phyloP scores from a whole-genome alignment of 2,888 invertebrate species.

The Notodonta ziczac region DNA sequence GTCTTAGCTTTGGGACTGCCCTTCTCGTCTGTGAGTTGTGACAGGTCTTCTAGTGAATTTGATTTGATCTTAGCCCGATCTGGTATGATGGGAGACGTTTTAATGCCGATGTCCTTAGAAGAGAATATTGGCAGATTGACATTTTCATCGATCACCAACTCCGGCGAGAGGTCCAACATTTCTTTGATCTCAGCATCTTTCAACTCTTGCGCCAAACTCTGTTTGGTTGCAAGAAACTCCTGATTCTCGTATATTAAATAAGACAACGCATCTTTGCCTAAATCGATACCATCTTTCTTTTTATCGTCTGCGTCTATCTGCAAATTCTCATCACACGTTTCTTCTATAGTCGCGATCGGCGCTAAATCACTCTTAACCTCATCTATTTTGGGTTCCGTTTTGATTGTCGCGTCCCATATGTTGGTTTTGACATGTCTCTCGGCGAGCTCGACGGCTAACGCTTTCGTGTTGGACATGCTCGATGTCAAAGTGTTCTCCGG shows the following conservation, averaged over 20 bases:
- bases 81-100: constrained; percentile 66
- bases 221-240: constrained; percentile 47
- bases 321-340: constrained; percentile 64
- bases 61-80: constrained; percentile 73
- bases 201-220: constrained; percentile 65
- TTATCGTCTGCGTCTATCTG: constrained; percentile 64
- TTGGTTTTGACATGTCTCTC: constrained; percentile 60
- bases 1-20: constrained; percentile 64
- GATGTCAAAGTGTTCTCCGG: constrained; percentile 85
- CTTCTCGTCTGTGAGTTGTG: constrained; percentile 52
- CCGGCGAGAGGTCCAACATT: constrained; percentile 72
- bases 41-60: constrained; percentile 71
- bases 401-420: constrained; percentile 52
- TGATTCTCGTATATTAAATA: constrained; percentile 69
- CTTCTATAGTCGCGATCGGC: constrained; percentile 76
- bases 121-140: constrained; percentile 61
- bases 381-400: constrained; percentile 54
- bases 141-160: constrained; percentile 69
- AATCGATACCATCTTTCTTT: constrained; percentile 56
- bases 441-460: constrained; percentile 64
- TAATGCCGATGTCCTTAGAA: constrained; percentile 57
- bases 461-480: constrained; percentile 70
- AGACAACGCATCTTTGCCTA: constrained; percentile 75
- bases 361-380: constrained; percentile 63
- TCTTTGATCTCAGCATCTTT: constrained; percentile 72